Evolutionary conservation across 2,888 invertebrate genomes (phyloP), one percentile per base, ranked within the genome.

Genomic region (Sinotaia quadrata): DNA sequence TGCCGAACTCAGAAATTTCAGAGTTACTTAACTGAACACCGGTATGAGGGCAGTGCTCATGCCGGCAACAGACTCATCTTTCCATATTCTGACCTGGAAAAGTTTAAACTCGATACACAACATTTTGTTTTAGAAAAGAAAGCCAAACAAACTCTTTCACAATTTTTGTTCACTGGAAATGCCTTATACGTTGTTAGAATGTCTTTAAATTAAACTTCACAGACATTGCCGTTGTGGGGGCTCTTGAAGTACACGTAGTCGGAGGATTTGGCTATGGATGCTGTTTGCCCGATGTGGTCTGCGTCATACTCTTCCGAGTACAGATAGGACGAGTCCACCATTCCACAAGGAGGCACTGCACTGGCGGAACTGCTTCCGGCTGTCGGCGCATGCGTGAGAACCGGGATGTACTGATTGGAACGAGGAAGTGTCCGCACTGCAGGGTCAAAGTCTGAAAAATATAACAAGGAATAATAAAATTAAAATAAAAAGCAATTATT

Each of bases 191-290:
- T 36, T 7, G 36, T n/a, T n/a, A 21, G n/a, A n/a, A n/a, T n/a
- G 8, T 4, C n/a, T 3, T 15, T 7, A 7, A 29, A 5, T 49
- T 52, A 63, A 41, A 63, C 63, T n/a, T 54, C 63, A 24, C 52
- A 41, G 33, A 54, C 27, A 29, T 69, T 72, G 2, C 62, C 72
- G 29, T 67, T 69, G 33, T 69, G 67, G 3, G 72, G 72, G n/a
- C 66, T 62, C 49, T 72, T 72, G 56, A 72, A 72, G 37, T 72
- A 72, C 21, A 72, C 72, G 27, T 72, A 72, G 63, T 72, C 72
- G n/a, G 71, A 71, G 36, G 72, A 72, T 27, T 69, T 69, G 31
- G 62, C 62, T 29, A 69, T 72, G 29, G 69, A 67, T 21, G 67
- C 47, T 54, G 70, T 70, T 41, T 67, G 67, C 12, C 67, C 72